phyloP scores from a whole-genome alignment of 2,888 invertebrate species.

The Rhingia rostrata region DNA sequence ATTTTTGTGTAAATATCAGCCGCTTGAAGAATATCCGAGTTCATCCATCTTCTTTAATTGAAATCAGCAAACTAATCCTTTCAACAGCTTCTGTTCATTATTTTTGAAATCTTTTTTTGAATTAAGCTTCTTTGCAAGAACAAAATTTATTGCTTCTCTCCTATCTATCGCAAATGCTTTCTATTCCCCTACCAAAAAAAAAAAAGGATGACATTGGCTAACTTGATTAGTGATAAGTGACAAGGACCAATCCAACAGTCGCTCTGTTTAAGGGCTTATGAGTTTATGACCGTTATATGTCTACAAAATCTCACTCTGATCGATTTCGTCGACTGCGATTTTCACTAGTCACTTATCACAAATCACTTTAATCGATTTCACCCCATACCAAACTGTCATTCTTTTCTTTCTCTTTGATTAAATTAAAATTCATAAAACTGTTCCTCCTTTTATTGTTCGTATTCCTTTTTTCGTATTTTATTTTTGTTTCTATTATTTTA shows the following conservation, averaged over 20 bases:
- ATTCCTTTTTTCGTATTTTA: slow-evolving; percentile 77
- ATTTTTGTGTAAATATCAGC: neutral
- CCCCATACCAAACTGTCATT: neutral
- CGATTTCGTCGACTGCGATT: too few species aligned
- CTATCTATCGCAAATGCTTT: neutral
- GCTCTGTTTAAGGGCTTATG: too few species aligned
- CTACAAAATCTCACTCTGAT: too few species aligned
- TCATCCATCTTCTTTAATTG: neutral
- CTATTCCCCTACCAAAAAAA: neutral
- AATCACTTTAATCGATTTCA: too few species aligned
- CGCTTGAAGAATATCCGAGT: too few species aligned
- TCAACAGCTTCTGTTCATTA: neutral
- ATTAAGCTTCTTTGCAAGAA: neutral
- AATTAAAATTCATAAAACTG: slow-evolving; percentile 23
- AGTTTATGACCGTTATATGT: too few species aligned
- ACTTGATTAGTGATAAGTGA: too few species aligned
- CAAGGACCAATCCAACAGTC: too few species aligned
- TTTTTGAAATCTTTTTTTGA: neutral
- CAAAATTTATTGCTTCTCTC: slow-evolving; percentile 20
- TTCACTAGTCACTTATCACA: too few species aligned
- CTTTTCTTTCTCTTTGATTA: slow-evolving; percentile 15
- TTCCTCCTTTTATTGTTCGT: slow-evolving; percentile 74
- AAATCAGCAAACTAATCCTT: neutral
- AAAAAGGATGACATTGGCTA: too few species aligned
- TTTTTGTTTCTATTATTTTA: slow-evolving; percentile 78